Evolutionary conservation across 2,888 invertebrate species (phyloP), one percentile per base, ranked within the genome.

Genomic region (Tiliacea aurago): DNA sequence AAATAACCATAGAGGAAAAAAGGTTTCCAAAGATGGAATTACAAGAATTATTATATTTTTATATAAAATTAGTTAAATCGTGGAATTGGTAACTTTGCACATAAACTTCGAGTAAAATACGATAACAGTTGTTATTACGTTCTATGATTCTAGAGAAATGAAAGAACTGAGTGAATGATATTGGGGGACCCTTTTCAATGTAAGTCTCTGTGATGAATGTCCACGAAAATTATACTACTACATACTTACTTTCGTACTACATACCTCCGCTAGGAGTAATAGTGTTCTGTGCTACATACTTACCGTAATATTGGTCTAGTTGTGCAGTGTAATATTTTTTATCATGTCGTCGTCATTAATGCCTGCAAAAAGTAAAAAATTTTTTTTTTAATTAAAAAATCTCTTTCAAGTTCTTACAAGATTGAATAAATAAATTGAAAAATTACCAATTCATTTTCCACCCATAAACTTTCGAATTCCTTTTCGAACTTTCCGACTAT

Each of bases 391-490:
- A 5, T 15, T 10, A 9, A 49, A 20, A 15, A 23, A 11, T 20
- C 5, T 7, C 11, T 45, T n/a, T n/a, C 9, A 49, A 28, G 4
- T 18, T n/a, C 41, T 9, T 11, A 23, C 20, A 33, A n/a, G 5
- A 20, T 4, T 58, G 2, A 13, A 7, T 20, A 33, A 23, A 1
- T 20, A 53, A 66, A 33, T 9, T 4, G 41, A 23, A 62, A 70
- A 53, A 37, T 88, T 90, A 96, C 96, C 89, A 93, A 90, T 83
- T 96, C 95, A 83, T 92, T 92, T 84, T 96, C 96, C 81, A 92
- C 87, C 98, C 98, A 98, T 72, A 98, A 92, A 84, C 94, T 96
- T 78, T 97, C 96, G 90, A 98, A 98, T 88, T 97, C 97, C 43
- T 93, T 90, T 63, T 94, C 91, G 88, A 97, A 98, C 69, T 96